Evolutionary conservation across 1,140 invertebrate genomes (phyloP).

Genomic region (Bombyx mandarina): DNA sequence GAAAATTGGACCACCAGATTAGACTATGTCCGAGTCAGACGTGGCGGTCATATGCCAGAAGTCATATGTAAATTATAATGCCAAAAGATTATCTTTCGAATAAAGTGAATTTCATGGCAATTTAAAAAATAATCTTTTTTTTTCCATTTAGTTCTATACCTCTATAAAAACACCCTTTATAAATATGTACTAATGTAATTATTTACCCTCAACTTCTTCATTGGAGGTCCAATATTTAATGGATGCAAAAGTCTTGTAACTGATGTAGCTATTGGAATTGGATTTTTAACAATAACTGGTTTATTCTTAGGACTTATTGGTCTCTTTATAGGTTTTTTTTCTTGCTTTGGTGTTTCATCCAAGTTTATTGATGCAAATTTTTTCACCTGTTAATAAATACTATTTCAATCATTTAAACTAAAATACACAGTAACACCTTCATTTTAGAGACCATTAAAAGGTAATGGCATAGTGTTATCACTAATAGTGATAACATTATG

Average conservation of each 20-base stretch:
- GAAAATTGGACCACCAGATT: conserved; percentile 27
- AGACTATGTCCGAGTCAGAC: conserved; percentile 20
- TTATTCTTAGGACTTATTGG: conserved; percentile 42
- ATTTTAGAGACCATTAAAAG: too few species aligned
- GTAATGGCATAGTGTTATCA: too few species aligned
- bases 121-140: conserved; percentile 18
- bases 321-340: conserved; percentile 43
- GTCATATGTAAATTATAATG: conserved; percentile 25
- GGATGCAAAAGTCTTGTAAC: conserved; percentile 21
- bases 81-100: conserved; percentile 25
- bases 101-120: conserved; percentile 20
- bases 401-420: too few species aligned
- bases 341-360: conserved; percentile 28
- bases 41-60: conserved; percentile 24
- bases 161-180: conserved; percentile 8
- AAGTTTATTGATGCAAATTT: conserved; percentile 57
- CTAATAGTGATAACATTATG: too few species aligned
- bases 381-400: conserved; percentile 39
- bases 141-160: conserved; percentile 15
- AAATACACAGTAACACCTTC: too few species aligned
- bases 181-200: not conserved
- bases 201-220: conserved; percentile 46
- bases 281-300: conserved; percentile 36
- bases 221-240: conserved; percentile 18
- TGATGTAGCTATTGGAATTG: conserved; percentile 25